A percentile compares a stretch with the other conserved stretches of the same genome.
Evolutionary conservation across 1,140 invertebrate genomes (phyloP).

Genomic region (Sitodiplosis mosellana): DNA sequence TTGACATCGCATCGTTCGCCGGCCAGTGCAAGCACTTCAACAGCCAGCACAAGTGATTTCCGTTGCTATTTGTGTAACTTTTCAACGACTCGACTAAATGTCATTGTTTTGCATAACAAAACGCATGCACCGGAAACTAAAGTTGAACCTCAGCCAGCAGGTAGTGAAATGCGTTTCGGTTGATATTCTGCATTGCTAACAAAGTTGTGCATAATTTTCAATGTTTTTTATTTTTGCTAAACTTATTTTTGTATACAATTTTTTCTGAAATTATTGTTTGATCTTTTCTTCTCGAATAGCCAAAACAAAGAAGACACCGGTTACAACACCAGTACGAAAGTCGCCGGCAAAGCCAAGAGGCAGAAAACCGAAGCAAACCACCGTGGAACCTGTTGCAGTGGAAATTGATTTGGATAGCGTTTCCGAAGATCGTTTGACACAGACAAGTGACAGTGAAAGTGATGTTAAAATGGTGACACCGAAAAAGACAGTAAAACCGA

Average conservation of each 20-base stretch:
- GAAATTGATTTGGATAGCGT: no score
- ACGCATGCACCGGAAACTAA: slow-evolving; percentile 29
- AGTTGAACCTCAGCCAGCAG: neutral
- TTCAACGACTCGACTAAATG: slow-evolving; percentile 41
- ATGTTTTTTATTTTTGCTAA: no score
- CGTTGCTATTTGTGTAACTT: slow-evolving; percentile 45
- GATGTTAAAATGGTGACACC: no score
- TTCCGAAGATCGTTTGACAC: no score
- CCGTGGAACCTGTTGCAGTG: no score
- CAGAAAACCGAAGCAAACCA: no score
- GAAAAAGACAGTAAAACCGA: no score
- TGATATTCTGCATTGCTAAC: no score
- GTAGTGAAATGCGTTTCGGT: neutral
- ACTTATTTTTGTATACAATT: neutral
- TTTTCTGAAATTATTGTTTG: neutral
- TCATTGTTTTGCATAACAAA: slow-evolving; percentile 46
- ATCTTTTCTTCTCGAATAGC: neutral
- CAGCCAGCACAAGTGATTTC: slow-evolving; percentile 19
- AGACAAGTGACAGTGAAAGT: neutral
- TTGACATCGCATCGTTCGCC: neutral
- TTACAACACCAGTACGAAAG: neutral
- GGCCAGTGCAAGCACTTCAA: neutral
- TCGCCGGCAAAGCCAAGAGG: neutral
- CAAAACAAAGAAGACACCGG: neutral
- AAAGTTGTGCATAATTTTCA: no score